These are phyloP conservation scores for Aspidoscelis tigris DNA, from an alignment of 2,113 vertebrate genomes.

Conservation along the genomic window DNA sequence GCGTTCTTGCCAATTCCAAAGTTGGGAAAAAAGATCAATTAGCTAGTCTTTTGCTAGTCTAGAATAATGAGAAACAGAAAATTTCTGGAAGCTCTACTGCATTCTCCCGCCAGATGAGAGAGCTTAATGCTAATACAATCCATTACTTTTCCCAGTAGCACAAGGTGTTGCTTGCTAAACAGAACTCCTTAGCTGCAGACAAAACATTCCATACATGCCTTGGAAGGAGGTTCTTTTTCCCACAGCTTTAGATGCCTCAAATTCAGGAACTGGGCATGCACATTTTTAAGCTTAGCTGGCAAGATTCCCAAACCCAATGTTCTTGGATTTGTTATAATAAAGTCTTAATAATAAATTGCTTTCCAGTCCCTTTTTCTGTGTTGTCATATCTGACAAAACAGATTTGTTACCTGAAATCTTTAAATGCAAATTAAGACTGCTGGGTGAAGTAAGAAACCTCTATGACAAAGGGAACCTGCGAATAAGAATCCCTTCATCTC, in stretches of 20 bases:
- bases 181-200: too few species aligned
- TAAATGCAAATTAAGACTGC: neutral
- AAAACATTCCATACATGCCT: too few species aligned
- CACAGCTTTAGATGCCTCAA: too few species aligned
- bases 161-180: too few species aligned
- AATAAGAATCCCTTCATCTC: neutral
- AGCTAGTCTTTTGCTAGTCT: neutral
- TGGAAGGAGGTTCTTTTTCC: too few species aligned
- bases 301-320: neutral
- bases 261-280: too few species aligned
- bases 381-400: neutral
- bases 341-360: neutral
- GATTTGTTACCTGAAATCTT: neutral
- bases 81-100: neutral
- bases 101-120: too few species aligned
- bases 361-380: neutral
- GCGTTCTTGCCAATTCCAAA: neutral
- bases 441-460: neutral
- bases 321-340: neutral
- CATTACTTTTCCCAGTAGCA: too few species aligned
- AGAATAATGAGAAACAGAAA: neutral
- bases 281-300: too few species aligned
- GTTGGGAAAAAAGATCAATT: neutral
- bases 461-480: neutral
- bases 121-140: too few species aligned